Evolutionary conservation across 2,888 invertebrate genomes (phyloP).

Genomic region (Epinotia ramella): DNA sequence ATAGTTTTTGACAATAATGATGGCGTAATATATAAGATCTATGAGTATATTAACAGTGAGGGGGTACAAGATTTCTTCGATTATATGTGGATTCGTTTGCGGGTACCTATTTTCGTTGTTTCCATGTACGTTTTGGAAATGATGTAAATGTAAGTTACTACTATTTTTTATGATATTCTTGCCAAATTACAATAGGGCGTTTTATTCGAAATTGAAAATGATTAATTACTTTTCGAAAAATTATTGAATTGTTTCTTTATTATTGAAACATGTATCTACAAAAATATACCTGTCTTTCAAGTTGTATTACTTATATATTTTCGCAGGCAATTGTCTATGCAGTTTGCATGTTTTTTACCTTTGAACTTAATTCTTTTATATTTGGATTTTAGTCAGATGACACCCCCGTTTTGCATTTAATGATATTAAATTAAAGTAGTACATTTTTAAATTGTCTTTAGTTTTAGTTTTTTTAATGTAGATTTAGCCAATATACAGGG

Average conservation of each 20-base stretch:
- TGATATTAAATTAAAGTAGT: neutral
- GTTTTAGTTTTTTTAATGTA: neutral
- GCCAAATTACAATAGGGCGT: neutral
- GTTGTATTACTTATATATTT: too few species aligned
- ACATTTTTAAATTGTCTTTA: neutral
- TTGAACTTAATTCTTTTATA: neutral
- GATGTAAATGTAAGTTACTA: conserved; percentile 62
- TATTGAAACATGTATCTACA: too few species aligned
- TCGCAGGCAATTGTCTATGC: neutral
- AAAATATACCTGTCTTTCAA: too few species aligned
- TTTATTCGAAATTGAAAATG: neutral
- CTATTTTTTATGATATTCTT: neutral
- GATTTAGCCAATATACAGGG: too few species aligned
- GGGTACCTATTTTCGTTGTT: conserved; percentile 69
- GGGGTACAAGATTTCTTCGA: conserved; percentile 71
- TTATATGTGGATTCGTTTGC: conserved; percentile 75
- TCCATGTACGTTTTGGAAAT: conserved; percentile 80
- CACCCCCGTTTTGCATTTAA: neutral
- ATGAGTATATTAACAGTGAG: conserved; percentile 65
- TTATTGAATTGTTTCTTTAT: neutral
- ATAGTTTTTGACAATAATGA: conserved; percentile 48
- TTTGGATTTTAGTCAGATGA: neutral
- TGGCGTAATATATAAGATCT: conserved; percentile 51
- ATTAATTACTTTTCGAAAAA: neutral
- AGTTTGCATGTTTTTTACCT: neutral